Percentiles rank a stretch among this genome's conserved stretches.
Conservation (phyloP, 2,888 invertebrate genomes). For the Lamproptera curius region DNA sequence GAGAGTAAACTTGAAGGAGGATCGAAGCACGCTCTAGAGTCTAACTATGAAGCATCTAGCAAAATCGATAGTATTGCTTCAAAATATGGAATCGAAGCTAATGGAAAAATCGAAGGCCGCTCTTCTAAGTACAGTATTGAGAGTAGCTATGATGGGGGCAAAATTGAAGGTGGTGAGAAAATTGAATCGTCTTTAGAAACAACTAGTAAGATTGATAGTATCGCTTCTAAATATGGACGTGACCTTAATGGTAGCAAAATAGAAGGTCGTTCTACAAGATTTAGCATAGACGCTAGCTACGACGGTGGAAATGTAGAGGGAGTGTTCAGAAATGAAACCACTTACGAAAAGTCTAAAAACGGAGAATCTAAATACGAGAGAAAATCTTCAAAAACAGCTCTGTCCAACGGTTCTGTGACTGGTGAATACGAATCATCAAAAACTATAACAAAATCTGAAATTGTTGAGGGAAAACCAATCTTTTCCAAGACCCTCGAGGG, state of each 20-base stretch:
- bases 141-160: slow-evolving; percentile 28
- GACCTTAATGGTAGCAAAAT: slow-evolving; percentile 40
- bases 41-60: slow-evolving; percentile 39
- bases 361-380: slow-evolving; percentile 50
- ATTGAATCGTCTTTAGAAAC: slow-evolving; percentile 30
- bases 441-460: slow-evolving; percentile 46
- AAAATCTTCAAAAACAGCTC: slow-evolving; percentile 49
- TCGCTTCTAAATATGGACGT: slow-evolving; percentile 48
- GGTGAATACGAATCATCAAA: slow-evolving; percentile 42
- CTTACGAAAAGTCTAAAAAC: slow-evolving; percentile 33
- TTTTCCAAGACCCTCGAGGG: slow-evolving; percentile 88
- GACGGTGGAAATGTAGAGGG: slow-evolving; percentile 42
- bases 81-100: slow-evolving; percentile 56
- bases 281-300: slow-evolving; percentile 43
- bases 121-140: slow-evolving; percentile 31
- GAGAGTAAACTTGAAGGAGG: slow-evolving; percentile 37
- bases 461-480: slow-evolving; percentile 80
- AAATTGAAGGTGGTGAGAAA: slow-evolving; percentile 16
- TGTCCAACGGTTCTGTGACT: slow-evolving; percentile 56
- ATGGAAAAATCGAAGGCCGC: slow-evolving; percentile 29
- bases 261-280: slow-evolving; percentile 44
- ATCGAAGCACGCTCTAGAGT: slow-evolving; percentile 35
- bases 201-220: slow-evolving; percentile 46
- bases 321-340: slow-evolving; percentile 29
- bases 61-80: slow-evolving; percentile 53